Base-by-base conservation (phyloP, 2,113 vertebrate species). In the Myrmecophaga tridactyla region DNA sequence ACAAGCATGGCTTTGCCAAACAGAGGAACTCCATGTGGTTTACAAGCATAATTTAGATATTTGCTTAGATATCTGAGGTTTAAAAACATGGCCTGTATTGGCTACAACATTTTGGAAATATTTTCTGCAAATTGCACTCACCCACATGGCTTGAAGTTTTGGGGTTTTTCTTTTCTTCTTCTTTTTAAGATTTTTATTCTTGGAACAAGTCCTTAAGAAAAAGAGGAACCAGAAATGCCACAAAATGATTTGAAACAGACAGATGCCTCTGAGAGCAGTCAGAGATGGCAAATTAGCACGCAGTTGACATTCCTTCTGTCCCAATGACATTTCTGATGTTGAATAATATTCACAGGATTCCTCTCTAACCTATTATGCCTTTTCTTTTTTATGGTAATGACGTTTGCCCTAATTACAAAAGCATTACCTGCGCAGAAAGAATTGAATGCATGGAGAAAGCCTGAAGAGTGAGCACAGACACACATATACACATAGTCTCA, bases 181-280 rank as follows among this genome's bases (percentile, higher is more conserved):
- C 67, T 92, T 80, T 56, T 75, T 6, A 12, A 58, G 60, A 65
- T 65, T 92, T 88, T 76, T 86, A 81, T 96, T 97, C 85, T 97
- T 95, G 90, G 94, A 96, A 92, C 69, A 75, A 80, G 58, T 90
- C 77, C 82, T 95, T 93, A 84, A 94, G 90, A 94, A 93, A 92
- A 96, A 91, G 95, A 94, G 96, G 94, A 97, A 96, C 90, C 90
- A 76, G 69, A 96, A 92, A 95, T 62, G 86, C 92, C 95, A 95
- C 96, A 81, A 80, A 86, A 83, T 95, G 92, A 96, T 93, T 96
- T 1, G 15, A 97, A 96, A 96, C 90, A 97, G 96, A 95, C 43
- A 60, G 85, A 78, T 20, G 39, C 96, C 62, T 94, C 65, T 5
- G 76, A 76, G 92, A 93, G 93, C 86, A 94, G 94, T 85, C 56